phyloP scores from a whole-genome alignment of 2,888 invertebrate species.

The Xestia xanthographa region DNA sequence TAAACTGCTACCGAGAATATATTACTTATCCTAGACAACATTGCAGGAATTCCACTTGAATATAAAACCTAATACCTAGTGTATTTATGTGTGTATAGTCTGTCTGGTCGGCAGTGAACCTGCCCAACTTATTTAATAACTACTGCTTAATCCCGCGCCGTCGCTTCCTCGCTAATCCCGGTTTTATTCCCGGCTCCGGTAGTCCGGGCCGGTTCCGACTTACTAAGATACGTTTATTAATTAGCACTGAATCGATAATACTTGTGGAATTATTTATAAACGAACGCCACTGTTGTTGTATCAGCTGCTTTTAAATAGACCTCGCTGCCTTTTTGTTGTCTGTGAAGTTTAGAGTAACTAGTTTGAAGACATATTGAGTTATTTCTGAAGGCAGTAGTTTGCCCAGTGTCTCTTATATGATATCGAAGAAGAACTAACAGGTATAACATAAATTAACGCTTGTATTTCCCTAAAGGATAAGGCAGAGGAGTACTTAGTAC shows the following conservation, averaged over 20 bases:
- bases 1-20: background rate
- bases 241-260: constrained; percentile 55
- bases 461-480: no score
- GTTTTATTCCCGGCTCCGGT: constrained; percentile 55
- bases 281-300: constrained; percentile 18
- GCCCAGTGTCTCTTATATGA: background rate
- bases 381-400: background rate
- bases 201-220: constrained; percentile 35
- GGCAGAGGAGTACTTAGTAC: no score
- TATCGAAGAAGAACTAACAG: background rate
- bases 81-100: constrained; percentile 6
- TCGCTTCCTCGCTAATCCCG: constrained; percentile 60
- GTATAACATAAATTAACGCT: background rate
- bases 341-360: background rate
- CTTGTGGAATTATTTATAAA: constrained; percentile 52
- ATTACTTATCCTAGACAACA: background rate
- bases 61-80: background rate
- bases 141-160: constrained; percentile 68
- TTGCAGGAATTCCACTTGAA: background rate
- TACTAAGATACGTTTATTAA: constrained; percentile 59
- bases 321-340: background rate
- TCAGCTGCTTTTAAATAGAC: constrained; percentile 15
- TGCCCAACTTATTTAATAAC: constrained; percentile 76
- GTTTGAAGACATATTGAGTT: background rate
- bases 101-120: constrained; percentile 39